A percentile compares a stretch with the other conserved stretches of the same genome.
Conservation (phyloP, 2,888 invertebrate genomes). For the Drosophila paranaensis region DNA sequence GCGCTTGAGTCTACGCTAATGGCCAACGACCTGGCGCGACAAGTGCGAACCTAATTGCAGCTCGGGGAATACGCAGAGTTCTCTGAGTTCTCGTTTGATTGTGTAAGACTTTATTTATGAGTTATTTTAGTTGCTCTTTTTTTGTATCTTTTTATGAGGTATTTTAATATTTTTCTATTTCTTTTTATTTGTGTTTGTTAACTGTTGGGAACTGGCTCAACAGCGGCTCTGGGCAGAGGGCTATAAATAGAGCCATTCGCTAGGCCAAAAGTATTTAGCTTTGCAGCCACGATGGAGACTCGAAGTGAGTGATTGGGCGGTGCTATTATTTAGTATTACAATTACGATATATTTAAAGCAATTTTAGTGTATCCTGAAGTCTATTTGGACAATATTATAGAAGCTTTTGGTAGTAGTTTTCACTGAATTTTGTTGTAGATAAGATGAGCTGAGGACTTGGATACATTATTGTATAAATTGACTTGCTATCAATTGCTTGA, state of each 20-base stretch:
- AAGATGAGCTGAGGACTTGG: neutral
- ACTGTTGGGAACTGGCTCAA: constrained; percentile 43
- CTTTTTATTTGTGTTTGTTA: neutral
- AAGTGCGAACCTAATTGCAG: constrained; percentile 48
- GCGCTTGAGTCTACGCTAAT: constrained; percentile 21
- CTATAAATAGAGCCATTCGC: constrained; percentile 26
- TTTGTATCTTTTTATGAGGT: constrained; percentile 23
- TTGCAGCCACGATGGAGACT: neutral
- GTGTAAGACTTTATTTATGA: constrained; percentile 45
- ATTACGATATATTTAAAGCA: no score
- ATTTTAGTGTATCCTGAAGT: no score
- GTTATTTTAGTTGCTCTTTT: constrained; percentile 16
- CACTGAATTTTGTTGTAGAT: neutral
- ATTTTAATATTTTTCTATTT: constrained; percentile 21
- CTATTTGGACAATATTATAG: neutral
- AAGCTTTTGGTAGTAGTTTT: neutral
- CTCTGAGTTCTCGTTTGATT: constrained; percentile 7
- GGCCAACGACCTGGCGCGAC: constrained; percentile 49
- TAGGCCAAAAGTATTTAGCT: neutral
- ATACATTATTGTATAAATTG: neutral
- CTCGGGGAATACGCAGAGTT: constrained; percentile 11
- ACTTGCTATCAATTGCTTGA: neutral
- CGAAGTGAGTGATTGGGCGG: no score
- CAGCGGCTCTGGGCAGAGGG: neutral
- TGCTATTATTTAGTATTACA: no score